Evolutionary conservation across 2,113 vertebrate genomes (phyloP).

Genomic region (Benitochromis conjunctus): DNA sequence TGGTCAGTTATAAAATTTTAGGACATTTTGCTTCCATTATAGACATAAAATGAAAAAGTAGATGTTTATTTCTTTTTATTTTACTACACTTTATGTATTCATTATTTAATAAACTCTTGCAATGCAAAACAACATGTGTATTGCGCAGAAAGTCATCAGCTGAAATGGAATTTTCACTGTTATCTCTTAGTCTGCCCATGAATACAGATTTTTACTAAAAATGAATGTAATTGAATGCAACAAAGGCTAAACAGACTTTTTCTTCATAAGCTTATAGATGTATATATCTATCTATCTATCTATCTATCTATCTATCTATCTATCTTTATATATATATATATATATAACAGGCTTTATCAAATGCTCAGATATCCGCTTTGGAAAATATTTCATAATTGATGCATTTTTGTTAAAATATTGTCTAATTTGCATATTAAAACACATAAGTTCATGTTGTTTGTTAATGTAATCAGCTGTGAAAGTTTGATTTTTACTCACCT

Average conservation of each 20-base stretch:
- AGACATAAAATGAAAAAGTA: background rate
- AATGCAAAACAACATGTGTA: background rate
- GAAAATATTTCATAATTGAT: background rate
- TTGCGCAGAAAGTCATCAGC: background rate
- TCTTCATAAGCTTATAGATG: no score
- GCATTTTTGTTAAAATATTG: background rate
- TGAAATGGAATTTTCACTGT: background rate
- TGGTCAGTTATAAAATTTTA: background rate
- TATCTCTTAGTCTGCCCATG: background rate
- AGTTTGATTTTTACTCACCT: background rate
- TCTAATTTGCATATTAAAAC: background rate
- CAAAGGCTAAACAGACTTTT: background rate
- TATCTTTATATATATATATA: background rate
- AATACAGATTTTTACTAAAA: background rate
- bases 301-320: no score
- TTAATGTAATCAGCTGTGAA: background rate
- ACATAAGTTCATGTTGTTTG: background rate
- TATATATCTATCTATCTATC: fast-evolving
- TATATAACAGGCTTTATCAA: background rate
- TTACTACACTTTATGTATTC: background rate
- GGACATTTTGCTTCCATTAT: background rate
- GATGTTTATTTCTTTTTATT: background rate
- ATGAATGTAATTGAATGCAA: background rate
- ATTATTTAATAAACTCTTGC: background rate
- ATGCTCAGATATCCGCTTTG: background rate